Evolutionary conservation across 1,140 invertebrate species (phyloP).

Genomic region (Teleopsis dalmanni): DNA sequence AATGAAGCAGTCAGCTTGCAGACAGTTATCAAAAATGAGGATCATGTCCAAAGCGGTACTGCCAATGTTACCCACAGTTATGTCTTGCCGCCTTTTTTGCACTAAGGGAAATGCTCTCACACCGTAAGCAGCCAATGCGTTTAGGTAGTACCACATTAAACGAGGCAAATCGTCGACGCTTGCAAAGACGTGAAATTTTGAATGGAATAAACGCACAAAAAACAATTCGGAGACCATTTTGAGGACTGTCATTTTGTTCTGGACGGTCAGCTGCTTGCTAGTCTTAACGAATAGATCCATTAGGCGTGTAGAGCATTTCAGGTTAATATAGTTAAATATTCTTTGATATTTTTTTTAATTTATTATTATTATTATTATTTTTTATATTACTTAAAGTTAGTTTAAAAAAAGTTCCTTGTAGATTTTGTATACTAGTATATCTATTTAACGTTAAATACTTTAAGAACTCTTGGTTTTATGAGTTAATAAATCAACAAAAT

Average conservation of each 20-base stretch:
- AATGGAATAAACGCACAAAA: conserved; percentile 13
- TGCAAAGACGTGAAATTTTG: conserved; percentile 19
- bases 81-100: conserved; percentile 44
- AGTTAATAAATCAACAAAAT: conserved; percentile 37
- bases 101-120: conserved; percentile 43
- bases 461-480: too few relatives aligned
- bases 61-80: conserved; percentile 29
- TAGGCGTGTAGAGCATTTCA: neutral
- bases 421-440: too few relatives aligned
- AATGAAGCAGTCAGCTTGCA: conserved; percentile 16
- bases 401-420: neutral
- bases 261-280: too few relatives aligned
- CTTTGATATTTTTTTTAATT: too few relatives aligned
- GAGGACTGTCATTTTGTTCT: too few relatives aligned
- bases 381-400: conserved; percentile 2
- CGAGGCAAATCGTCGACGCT: neutral
- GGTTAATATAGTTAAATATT: too few relatives aligned
- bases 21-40: conserved; percentile 41
- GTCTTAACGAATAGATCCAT: too few relatives aligned
- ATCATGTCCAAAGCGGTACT: conserved; percentile 12
- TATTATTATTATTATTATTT: neutral
- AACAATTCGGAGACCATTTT: conserved; percentile 29
- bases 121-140: conserved; percentile 31
- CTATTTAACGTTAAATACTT: too few relatives aligned
- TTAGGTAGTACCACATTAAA: too few relatives aligned